Percentiles rank a stretch among this genome's conserved stretches.
These are phyloP conservation scores for Rhinoderma darwinii DNA, from an alignment of 2,113 vertebrate genomes.

Conservation along the genomic window DNA sequence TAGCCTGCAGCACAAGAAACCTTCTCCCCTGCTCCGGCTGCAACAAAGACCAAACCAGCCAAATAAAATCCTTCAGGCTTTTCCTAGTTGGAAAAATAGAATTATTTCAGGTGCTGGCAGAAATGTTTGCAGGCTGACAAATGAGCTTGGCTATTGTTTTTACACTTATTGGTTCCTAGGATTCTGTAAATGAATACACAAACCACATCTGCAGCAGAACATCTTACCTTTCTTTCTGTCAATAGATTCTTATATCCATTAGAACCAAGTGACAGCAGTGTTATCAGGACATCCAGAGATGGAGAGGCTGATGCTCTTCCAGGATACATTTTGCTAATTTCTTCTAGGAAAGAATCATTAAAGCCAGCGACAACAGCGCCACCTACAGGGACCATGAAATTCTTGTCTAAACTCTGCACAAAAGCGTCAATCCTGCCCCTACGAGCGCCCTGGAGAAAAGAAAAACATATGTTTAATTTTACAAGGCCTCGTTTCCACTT, in stretches of 20 bases:
- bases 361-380: conserved; percentile 97
- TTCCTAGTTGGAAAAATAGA: too few species aligned
- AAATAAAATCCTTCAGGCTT: too few species aligned
- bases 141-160: too few species aligned
- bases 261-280: conserved; percentile 88
- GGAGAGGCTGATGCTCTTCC: conserved; percentile 95
- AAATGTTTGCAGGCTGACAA: too few species aligned
- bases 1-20: too few species aligned
- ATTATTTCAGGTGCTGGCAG: too few species aligned
- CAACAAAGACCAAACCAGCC: too few species aligned
- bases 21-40: too few species aligned
- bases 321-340: conserved; percentile 97
- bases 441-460: conserved; percentile 80
- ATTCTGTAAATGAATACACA: too few species aligned
- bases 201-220: conserved; percentile 49
- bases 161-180: too few species aligned
- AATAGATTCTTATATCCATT: conserved; percentile 91
- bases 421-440: conserved; percentile 95
- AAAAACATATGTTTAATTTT: not conserved
- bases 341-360: conserved; percentile 86
- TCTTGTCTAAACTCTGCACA: conserved; percentile 98
- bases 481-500: too few species aligned
- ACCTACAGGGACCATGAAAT: conserved; percentile 99
- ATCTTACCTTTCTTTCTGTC: conserved; percentile 90
- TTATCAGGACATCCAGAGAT: conserved; percentile 94